A percentile compares a stretch with the other conserved stretches of the same genome.
These are phyloP conservation scores for Araneus ventricosus DNA, from an alignment of 1,140 invertebrate species.

Conservation along the genomic window DNA sequence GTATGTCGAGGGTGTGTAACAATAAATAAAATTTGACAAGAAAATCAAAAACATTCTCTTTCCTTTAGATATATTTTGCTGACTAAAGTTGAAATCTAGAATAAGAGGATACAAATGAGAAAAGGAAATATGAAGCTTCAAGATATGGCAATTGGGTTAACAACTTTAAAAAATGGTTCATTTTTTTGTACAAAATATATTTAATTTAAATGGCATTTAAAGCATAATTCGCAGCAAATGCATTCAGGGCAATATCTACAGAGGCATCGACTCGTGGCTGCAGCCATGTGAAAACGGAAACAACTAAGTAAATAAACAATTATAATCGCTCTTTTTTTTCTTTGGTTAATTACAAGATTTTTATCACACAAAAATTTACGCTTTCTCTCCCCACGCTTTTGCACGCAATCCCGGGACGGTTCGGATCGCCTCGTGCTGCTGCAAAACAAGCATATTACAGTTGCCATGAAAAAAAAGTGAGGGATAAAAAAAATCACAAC, in stretches of 20 bases:
- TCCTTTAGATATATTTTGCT: too few relatives aligned
- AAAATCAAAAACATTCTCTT: neutral
- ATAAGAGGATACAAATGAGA: too few relatives aligned
- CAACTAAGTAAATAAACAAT: conserved; percentile 37
- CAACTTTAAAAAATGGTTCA: neutral
- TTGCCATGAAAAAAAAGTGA: conserved; percentile 24
- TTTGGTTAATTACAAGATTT: conserved; percentile 42
- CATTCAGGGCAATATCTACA: conserved; percentile 20
- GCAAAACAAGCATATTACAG: conserved; percentile 33
- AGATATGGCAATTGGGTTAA: neutral
- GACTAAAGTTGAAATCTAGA: too few relatives aligned
- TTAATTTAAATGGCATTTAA: neutral
- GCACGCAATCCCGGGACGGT: neutral
- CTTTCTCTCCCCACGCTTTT: neutral
- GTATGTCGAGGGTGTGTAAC: neutral
- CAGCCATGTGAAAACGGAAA: neutral
- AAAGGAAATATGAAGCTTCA: neutral
- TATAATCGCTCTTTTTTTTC: conserved; percentile 5
- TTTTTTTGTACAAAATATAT: neutral
- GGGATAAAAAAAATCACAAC: conserved; percentile 44
- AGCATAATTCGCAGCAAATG: neutral
- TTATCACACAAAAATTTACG: neutral
- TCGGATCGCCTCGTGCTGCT: neutral
- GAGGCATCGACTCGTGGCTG: neutral
- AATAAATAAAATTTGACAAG: conserved; percentile 39